phyloP scores from a whole-genome alignment of 2,113 vertebrate species.

The Aix galericulata region DNA sequence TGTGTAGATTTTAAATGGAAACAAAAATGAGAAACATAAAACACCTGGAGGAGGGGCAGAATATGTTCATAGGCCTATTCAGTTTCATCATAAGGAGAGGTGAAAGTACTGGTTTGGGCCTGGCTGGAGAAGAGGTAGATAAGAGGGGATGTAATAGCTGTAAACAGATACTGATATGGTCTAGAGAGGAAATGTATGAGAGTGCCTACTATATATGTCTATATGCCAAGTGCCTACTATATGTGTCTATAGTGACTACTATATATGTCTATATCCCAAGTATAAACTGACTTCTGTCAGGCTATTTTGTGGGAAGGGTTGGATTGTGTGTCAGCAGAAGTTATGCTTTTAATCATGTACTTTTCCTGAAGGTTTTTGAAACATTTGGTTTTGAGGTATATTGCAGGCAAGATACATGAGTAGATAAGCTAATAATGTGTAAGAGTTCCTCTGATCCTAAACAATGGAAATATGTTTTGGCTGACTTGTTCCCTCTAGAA shows the following conservation, averaged over 20 bases:
- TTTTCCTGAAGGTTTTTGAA: neutral
- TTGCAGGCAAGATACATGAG: neutral
- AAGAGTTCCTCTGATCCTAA: neutral
- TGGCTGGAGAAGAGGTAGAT: neutral
- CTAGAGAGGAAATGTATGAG: neutral
- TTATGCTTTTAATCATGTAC: neutral
- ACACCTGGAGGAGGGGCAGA: neutral
- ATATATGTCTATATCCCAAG: neutral
- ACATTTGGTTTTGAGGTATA: neutral
- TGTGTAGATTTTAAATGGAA: accelerated
- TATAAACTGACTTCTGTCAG: neutral
- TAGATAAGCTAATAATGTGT: neutral
- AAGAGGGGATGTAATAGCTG: neutral
- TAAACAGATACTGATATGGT: neutral
- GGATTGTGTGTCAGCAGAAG: neutral
- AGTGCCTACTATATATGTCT: neutral
- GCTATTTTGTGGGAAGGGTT: neutral
- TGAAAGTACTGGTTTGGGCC: neutral
- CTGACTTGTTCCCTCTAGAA: neutral
- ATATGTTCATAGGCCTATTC: neutral
- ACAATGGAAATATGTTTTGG: neutral
- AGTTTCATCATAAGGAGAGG: neutral
- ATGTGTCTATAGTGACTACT: too few species aligned
- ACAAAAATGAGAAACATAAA: neutral
- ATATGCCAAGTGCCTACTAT: neutral